Percentiles rank a stretch among this genome's conserved stretches.
Conservation (phyloP, 2,888 invertebrate genomes). For the Cephus spinipes region DNA sequence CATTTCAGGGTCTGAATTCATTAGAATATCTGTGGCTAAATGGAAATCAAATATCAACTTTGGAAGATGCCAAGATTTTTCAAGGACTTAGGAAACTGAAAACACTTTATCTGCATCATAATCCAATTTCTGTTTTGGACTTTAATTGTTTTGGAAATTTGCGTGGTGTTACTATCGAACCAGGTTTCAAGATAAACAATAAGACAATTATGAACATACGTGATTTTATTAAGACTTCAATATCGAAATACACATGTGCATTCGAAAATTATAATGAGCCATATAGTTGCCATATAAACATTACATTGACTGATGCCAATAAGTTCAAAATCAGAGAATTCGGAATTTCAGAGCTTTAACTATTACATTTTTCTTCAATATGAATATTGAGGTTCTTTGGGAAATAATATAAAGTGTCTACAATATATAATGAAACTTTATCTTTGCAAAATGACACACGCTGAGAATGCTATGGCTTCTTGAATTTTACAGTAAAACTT, state of each 20-base stretch:
- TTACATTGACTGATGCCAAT: not conserved
- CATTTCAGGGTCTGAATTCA: not conserved
- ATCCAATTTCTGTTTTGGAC: not conserved
- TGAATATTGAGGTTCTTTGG: not conserved
- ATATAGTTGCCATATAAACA: not conserved
- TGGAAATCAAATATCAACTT: not conserved
- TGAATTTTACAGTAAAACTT: not conserved
- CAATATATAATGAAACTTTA: too few relatives aligned
- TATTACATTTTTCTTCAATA: not conserved
- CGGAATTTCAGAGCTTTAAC: not conserved
- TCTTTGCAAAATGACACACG: too few relatives aligned
- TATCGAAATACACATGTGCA: not conserved
- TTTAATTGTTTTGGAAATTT: not conserved
- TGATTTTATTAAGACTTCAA: not conserved
- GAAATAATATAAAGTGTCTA: not conserved
- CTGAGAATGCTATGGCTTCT: not conserved
- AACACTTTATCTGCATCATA: not conserved
- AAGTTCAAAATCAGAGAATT: not conserved
- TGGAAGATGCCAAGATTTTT: not conserved
- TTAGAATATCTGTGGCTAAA: not conserved
- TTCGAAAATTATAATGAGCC: not conserved
- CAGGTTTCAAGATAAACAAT: not conserved
- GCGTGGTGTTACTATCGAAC: not conserved
- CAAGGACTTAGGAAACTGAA: not conserved
- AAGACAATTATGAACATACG: not conserved